These are phyloP conservation scores for Aproaerema taeniolella DNA, from an alignment of 2,888 invertebrate genomes.

Conservation along the genomic window DNA sequence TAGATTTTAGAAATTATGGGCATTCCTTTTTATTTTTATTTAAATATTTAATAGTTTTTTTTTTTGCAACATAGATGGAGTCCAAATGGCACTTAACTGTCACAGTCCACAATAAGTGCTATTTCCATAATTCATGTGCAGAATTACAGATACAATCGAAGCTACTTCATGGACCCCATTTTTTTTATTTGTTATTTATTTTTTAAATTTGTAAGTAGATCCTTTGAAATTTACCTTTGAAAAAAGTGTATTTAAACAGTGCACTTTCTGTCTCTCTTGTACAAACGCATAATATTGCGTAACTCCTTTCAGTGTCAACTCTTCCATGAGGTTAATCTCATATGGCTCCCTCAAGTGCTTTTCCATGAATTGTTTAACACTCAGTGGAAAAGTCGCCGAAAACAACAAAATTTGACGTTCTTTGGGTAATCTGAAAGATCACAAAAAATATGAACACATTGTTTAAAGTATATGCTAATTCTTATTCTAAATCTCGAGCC, in stretches of 20 bases:
- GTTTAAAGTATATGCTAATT: no score
- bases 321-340: slow-evolving; percentile 99
- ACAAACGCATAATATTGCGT: slow-evolving; percentile 99
- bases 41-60: no score
- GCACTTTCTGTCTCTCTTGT: slow-evolving; percentile 99
- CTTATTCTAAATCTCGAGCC: no score
- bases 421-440: slow-evolving; percentile 88
- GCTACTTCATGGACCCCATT: no score
- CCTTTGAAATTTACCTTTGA: slow-evolving; percentile 84
- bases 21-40: no score
- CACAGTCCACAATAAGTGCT: no score
- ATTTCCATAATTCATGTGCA: not conserved
- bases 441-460: slow-evolving; percentile 1
- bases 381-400: slow-evolving; percentile 99
- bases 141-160: not conserved
- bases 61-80: no score
- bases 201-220: not conserved
- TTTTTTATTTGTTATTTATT: no score
- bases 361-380: slow-evolving; percentile 99
- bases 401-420: slow-evolving; percentile 98
- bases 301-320: slow-evolving; percentile 98
- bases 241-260: slow-evolving; percentile 99
- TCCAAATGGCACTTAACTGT: no score
- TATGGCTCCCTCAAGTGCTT: slow-evolving; percentile 98
- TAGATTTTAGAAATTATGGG: not conserved